Base-by-base conservation (phyloP, 2,113 vertebrate species). In the Melanocharis versteri region DNA sequence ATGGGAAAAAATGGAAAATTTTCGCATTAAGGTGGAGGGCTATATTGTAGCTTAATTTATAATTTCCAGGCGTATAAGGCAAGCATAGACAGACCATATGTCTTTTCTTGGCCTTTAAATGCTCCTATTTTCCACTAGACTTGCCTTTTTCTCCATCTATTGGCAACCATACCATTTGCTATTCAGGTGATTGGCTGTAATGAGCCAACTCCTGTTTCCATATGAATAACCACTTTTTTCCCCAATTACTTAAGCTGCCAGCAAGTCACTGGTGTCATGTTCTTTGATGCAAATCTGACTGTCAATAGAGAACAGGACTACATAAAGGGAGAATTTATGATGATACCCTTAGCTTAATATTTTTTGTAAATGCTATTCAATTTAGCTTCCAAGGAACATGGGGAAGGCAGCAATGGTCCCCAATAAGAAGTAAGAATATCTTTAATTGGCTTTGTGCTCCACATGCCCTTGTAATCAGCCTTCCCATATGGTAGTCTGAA, bases 71-170 rank as follows among this genome's bases (percentile, higher is more conserved):
- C 94, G 1, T 95, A 96, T 94, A 97, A 96, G 92, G 88, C 94
- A 96, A 97, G 96, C 96, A 96, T 96, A 96, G 95, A 94, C 94
- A 94, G 96, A 96, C 94, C 96, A 97, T 97, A 94, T 96, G 96
- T 96, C 96, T 97, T 97, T 94, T 95, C 93, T 94, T 97, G 96
- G 96, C 96, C 96, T 96, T 97, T 97, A 97, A 97, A 97, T 95
- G 92, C 90, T 96, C 96, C 96, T 95, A 94, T 97, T 97, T 97
- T 97, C 96, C 96, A 96, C 93, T 96, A 97, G 96, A 97, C 96
- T 97, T 97, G 96, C 96, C 96, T 97, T 97, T 97, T 97, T 96
- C 96, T 97, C 83, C 92, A 95, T 96, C 96, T 97, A 96, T 90
- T 94, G 94, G 96, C 96, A 97, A 94, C 89, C 93, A 95, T 89